Conservation (phyloP, 2,888 invertebrate genomes). For the Hirudinaria manillensis region DNA sequence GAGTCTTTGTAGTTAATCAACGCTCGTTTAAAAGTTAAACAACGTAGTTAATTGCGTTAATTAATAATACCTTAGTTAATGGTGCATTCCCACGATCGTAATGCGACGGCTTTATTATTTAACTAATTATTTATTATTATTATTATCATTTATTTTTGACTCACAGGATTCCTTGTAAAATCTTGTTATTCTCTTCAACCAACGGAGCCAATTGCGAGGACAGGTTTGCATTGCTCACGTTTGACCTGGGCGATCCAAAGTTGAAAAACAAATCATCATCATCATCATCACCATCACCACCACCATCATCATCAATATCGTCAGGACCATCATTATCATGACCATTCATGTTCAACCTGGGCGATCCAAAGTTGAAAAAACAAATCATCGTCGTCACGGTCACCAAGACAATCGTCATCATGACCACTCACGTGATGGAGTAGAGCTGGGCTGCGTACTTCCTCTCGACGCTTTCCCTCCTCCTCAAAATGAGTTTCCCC, state of each 20-base stretch:
- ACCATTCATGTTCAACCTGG: not conserved
- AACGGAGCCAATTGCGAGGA: not conserved
- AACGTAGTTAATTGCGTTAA: no score
- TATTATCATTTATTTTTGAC: no score
- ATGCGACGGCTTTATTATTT: no score
- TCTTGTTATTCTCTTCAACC: constrained; percentile 10
- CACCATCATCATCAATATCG: not conserved
- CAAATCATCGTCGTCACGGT: not conserved
- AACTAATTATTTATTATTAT: no score
- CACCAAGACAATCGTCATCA: not conserved
- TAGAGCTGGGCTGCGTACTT: not conserved
- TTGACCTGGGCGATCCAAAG: not conserved
- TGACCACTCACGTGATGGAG: not conserved
- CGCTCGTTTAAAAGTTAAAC: no score
- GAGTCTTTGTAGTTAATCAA: no score
- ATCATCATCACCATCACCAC: not conserved
- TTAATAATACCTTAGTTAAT: no score
- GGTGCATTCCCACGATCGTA: no score
- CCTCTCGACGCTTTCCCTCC: not conserved
- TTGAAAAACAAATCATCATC: not conserved
- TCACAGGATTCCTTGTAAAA: not conserved
- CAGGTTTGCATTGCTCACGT: not conserved
- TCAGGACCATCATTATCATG: no score
- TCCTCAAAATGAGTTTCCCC: not conserved
- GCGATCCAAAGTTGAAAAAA: not conserved